These are phyloP conservation scores for Dunckerocampus dactyliophorus DNA, from an alignment of 2,113 vertebrate genomes.

Conservation along the genomic window DNA sequence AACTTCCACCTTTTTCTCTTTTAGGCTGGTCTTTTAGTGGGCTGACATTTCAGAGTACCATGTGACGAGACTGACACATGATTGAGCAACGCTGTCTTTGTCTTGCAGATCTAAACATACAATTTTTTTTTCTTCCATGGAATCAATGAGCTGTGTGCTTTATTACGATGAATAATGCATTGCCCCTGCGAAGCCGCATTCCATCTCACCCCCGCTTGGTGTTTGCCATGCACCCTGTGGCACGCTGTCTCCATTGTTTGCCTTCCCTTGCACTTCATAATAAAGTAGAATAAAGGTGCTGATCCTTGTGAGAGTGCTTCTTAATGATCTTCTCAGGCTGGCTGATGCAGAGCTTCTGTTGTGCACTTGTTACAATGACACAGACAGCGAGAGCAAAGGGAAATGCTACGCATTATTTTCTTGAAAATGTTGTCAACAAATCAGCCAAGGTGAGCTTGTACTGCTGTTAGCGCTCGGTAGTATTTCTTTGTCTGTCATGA, in stretches of 20 bases:
- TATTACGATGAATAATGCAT: slow-evolving; percentile 70
- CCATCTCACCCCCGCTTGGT: slow-evolving; percentile 13
- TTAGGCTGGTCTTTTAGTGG: background rate
- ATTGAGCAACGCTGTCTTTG: slow-evolving; percentile 61
- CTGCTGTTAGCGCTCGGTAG: too few relatives aligned
- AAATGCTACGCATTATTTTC: slow-evolving; percentile 18
- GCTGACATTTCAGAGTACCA: slow-evolving; percentile 56
- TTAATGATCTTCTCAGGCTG: slow-evolving; percentile 42
- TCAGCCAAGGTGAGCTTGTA: too few relatives aligned
- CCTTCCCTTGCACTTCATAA: slow-evolving; percentile 64
- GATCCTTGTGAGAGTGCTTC: slow-evolving; percentile 36
- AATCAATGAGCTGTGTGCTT: slow-evolving; percentile 70
- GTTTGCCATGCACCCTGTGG: slow-evolving; percentile 36
- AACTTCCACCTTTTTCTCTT: background rate
- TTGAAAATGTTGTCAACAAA: background rate
- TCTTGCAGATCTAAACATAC: slow-evolving; percentile 69
- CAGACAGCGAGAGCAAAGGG: background rate
- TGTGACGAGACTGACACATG: slow-evolving; percentile 69
- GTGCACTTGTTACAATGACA: slow-evolving; percentile 17
- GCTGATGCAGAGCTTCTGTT: slow-evolving; percentile 21
- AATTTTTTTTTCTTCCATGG: slow-evolving; percentile 70
- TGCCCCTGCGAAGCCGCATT: slow-evolving; percentile 27
- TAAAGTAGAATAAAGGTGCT: slow-evolving; percentile 49
- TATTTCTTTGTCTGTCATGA: too few relatives aligned
- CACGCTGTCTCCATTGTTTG: slow-evolving; percentile 55